These are phyloP conservation scores for Pseudochirops corinnae DNA, from an alignment of 2,797 vertebrate genomes.

Conservation along the genomic window DNA sequence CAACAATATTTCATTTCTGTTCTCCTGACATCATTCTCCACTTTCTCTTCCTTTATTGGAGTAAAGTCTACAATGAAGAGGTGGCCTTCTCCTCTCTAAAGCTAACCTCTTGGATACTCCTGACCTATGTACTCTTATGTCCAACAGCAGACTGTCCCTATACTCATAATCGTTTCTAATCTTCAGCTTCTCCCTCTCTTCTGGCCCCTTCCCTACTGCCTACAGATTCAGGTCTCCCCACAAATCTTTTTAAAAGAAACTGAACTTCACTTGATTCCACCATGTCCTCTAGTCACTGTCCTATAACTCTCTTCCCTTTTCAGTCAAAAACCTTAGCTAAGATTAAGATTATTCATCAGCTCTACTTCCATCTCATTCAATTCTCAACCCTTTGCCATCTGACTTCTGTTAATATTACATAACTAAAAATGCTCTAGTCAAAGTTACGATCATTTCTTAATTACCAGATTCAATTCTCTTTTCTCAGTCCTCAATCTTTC, in stretches of 20 bases:
- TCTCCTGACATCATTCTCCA: not conserved
- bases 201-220: not conserved
- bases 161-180: not conserved
- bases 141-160: not conserved
- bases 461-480: not conserved
- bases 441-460: not conserved
- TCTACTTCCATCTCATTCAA: not conserved
- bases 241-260: too few species aligned
- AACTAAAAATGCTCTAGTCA: not conserved
- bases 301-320: not conserved
- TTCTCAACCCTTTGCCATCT: not conserved
- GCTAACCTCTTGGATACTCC: too few species aligned
- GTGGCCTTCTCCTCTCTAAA: too few species aligned
- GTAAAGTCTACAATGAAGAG: too few species aligned
- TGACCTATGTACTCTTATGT: not conserved
- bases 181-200: not conserved
- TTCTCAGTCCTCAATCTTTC: not conserved
- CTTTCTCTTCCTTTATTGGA: too few species aligned
- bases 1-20: not conserved
- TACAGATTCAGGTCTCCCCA: not conserved
- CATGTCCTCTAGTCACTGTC: not conserved
- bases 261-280: not conserved
- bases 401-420: not conserved
- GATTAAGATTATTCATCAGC: not conserved
- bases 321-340: not conserved